Conservation (phyloP, 2,113 vertebrate genomes). For the Hydrochoerus hydrochaeris region DNA sequence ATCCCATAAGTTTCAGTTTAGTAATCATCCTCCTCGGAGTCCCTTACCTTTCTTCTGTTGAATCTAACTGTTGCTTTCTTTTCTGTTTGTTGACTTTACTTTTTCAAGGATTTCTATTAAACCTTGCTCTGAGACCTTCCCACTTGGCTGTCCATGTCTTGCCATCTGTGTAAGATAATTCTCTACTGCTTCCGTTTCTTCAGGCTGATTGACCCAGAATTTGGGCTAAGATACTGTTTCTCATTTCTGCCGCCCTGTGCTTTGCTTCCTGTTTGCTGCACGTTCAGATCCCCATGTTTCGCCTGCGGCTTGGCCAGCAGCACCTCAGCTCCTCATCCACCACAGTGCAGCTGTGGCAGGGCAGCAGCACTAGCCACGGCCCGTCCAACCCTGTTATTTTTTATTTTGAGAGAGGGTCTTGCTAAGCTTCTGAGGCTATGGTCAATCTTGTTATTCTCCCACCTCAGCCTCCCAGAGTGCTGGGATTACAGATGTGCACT, state of each 20-base stretch:
- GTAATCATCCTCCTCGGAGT: conserved; percentile 96
- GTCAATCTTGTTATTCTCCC: background rate
- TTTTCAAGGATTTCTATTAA: conserved; percentile 99
- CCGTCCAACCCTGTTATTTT: background rate
- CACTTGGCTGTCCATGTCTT: conserved; percentile 93
- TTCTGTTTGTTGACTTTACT: conserved; percentile 98
- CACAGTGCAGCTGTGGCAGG: conserved; percentile 80
- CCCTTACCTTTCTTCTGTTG: conserved; percentile 97
- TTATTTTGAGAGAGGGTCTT: background rate
- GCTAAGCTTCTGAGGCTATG: background rate
- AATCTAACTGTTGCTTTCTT: conserved; percentile 99
- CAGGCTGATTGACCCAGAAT: conserved; percentile 60
- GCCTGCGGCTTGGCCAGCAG: conserved; percentile 95
- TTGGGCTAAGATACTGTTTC: too few species aligned
- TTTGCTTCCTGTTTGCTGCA: too few species aligned
- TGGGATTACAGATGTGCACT: background rate
- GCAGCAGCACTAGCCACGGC: background rate
- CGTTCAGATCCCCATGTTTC: conserved; percentile 88
- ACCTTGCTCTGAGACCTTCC: conserved; percentile 96
- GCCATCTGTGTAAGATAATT: conserved; percentile 99
- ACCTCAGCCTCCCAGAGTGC: background rate
- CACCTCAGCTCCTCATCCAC: conserved; percentile 94
- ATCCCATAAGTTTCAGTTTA: conserved; percentile 72
- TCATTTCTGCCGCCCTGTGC: too few species aligned
- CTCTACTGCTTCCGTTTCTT: conserved; percentile 97